These are phyloP conservation scores for Chironomus tepperi DNA, from an alignment of 1,140 invertebrate genomes.

Conservation along the genomic window DNA sequence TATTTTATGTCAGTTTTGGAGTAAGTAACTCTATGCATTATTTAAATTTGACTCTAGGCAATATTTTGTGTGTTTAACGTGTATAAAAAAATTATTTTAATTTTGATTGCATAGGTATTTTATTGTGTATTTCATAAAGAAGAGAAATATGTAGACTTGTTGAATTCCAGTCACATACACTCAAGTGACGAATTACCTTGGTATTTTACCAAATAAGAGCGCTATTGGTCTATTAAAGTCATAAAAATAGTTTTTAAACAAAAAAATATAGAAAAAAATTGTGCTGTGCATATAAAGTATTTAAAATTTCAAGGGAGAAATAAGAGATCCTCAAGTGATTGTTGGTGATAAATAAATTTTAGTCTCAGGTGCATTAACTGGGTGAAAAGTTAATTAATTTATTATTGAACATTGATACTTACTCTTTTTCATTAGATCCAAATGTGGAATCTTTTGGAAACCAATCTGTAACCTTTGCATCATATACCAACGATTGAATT, in stretches of 20 bases:
- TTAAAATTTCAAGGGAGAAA: not conserved
- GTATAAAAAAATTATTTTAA: not conserved
- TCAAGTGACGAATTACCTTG: slow-evolving; percentile 61
- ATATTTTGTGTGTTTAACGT: not conserved
- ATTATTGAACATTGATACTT: slow-evolving; percentile 33
- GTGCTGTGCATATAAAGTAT: not conserved
- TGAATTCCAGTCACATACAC: not conserved
- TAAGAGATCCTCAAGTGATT: not conserved
- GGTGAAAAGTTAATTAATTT: too few species aligned
- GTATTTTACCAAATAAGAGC: slow-evolving; percentile 69
- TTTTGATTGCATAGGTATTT: too few species aligned
- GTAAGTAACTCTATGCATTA: too few species aligned
- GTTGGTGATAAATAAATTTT: slow-evolving; percentile 21
- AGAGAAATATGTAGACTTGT: not conserved
- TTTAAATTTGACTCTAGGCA: too few species aligned
- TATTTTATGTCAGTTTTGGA: too few species aligned
- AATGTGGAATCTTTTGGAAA: slow-evolving; percentile 64
- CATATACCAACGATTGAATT: slow-evolving; percentile 73
- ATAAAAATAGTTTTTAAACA: slow-evolving; percentile 40
- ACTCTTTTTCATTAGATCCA: slow-evolving; percentile 50
- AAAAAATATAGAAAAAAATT: slow-evolving; percentile 27
- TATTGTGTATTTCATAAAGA: not conserved
- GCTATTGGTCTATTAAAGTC: slow-evolving; percentile 56
- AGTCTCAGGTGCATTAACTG: not conserved
- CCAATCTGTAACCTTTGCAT: slow-evolving; percentile 77